phyloP scores from a whole-genome alignment of 2,888 invertebrate species.

The Eustalomyia histrio region DNA sequence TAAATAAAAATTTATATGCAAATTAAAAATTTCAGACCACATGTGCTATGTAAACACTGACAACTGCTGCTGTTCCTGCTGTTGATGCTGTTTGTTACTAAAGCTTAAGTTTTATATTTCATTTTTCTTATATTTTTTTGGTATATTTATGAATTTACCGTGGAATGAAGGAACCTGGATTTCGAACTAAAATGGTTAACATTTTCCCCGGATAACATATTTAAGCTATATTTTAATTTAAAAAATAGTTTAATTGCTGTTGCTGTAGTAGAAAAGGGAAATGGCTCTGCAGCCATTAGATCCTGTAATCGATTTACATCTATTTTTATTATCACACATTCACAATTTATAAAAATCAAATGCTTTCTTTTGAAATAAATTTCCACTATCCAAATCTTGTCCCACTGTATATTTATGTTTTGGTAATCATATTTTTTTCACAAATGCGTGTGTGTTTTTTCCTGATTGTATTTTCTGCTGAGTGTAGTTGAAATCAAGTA shows the following conservation, averaged over 20 bases:
- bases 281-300: too few species aligned
- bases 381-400: background rate
- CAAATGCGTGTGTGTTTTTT: slow-evolving; percentile 38
- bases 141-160: background rate
- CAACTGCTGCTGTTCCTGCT: slow-evolving; percentile 33
- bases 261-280: too few species aligned
- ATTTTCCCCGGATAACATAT: too few species aligned
- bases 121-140: slow-evolving; percentile 13
- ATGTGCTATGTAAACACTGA: background rate
- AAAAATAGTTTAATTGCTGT: too few species aligned
- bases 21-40: too few species aligned
- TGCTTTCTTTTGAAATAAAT: too few species aligned
- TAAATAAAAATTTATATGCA: too few species aligned
- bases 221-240: too few species aligned
- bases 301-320: too few species aligned
- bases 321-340: too few species aligned
- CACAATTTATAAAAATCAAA: too few species aligned
- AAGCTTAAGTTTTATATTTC: slow-evolving; percentile 46
- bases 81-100: slow-evolving; percentile 42
- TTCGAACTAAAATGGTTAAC: too few species aligned
- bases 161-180: background rate
- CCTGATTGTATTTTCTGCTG: slow-evolving; percentile 40
- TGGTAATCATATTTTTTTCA: slow-evolving; percentile 7
- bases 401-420: slow-evolving; percentile 30
- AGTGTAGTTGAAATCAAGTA: slow-evolving; percentile 40